These are phyloP conservation scores for Asteroscopus sphinx DNA, from an alignment of 2,888 invertebrate species.

Conservation along the genomic window DNA sequence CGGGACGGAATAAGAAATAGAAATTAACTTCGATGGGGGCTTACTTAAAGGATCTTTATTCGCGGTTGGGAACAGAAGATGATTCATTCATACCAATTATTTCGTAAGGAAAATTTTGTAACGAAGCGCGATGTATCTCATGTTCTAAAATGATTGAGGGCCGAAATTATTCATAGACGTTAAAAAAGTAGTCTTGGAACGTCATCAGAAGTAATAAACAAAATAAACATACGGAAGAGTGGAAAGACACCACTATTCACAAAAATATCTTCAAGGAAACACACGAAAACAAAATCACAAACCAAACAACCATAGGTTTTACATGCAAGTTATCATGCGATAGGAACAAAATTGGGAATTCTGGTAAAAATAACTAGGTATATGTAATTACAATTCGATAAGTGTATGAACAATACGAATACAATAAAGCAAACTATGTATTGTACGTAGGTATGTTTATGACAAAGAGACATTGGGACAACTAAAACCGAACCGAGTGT, in stretches of 20 bases:
- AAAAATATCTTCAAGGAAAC: too few species aligned
- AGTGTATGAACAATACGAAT: conserved; percentile 14
- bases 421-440: conserved; percentile 14
- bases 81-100: conserved; percentile 30
- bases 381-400: conserved; percentile 8
- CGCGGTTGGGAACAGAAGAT: conserved; percentile 16
- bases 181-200: conserved; percentile 6
- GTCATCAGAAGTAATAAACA: background rate
- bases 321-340: conserved; percentile 29
- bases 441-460: conserved; percentile 14
- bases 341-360: conserved; percentile 21
- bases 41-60: conserved; percentile 21
- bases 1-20: conserved; percentile 24
- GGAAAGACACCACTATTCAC: background rate
- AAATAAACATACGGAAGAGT: conserved; percentile 3
- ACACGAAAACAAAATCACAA: background rate
- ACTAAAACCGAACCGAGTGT: conserved; percentile 30
- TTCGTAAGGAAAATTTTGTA: conserved; percentile 10
- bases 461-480: conserved; percentile 40
- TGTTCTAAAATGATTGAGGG: conserved; percentile 20
- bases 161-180: conserved; percentile 19
- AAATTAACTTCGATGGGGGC: conserved; percentile 13
- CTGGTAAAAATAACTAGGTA: conserved; percentile 7
- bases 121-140: conserved; percentile 5
- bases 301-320: conserved; percentile 9